A percentile compares a stretch with the other conserved stretches of the same genome.
phyloP scores from a whole-genome alignment of 2,797 vertebrate species.

The Enteromius fasciolatus region DNA sequence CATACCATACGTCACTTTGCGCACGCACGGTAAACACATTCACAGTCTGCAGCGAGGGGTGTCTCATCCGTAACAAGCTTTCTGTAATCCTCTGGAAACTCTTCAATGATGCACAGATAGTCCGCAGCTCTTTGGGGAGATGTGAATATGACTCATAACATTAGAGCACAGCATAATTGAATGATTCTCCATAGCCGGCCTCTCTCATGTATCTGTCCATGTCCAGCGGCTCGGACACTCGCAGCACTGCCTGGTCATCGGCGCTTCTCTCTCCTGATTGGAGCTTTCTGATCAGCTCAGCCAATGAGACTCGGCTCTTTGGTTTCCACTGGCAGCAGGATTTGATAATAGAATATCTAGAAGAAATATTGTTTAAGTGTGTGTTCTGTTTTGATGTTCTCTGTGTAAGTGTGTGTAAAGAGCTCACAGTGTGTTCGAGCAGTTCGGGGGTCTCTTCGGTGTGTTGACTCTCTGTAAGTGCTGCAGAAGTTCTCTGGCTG shows the following conservation, averaged over 20 bases:
- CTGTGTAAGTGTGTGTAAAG: neutral
- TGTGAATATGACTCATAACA: neutral
- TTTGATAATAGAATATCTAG: constrained; percentile 83
- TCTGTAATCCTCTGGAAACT: neutral
- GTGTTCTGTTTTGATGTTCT: neutral
- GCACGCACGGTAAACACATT: too few relatives aligned
- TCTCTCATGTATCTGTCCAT: constrained; percentile 81
- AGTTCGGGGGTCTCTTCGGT: constrained; percentile 81
- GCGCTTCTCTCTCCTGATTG: constrained; percentile 73
- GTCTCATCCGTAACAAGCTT: neutral
- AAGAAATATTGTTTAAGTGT: neutral
- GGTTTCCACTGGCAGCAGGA: constrained; percentile 84
- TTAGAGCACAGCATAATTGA: constrained; percentile 83
- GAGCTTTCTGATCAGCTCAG: constrained; percentile 73
- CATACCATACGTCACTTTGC: too few relatives aligned
- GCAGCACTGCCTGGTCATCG: constrained; percentile 77
- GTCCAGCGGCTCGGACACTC: constrained; percentile 77
- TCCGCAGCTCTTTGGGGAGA: neutral
- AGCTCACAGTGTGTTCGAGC: constrained; percentile 84
- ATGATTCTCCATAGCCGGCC: constrained; percentile 77
- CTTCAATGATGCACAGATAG: neutral
- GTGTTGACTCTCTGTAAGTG: constrained; percentile 83
- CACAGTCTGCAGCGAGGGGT: too few relatives aligned
- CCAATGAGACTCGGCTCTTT: constrained; percentile 67
- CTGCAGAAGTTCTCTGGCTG: constrained; percentile 80